Base-by-base conservation (phyloP, 2,888 invertebrate genomes). In the Rhagium mordax region DNA sequence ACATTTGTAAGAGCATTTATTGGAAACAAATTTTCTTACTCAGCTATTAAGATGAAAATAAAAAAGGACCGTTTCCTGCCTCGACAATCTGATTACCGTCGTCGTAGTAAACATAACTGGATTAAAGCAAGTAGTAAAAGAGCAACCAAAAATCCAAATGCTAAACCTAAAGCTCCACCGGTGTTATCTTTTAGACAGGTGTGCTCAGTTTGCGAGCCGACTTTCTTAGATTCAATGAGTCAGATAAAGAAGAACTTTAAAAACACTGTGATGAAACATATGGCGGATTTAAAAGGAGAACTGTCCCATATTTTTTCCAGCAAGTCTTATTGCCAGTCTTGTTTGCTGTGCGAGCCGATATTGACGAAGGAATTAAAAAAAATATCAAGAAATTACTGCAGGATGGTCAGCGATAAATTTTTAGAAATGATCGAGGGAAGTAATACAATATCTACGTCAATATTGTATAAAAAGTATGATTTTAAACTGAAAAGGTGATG, bases 181-280 rank as follows among this genome's bases (percentile, higher is more conserved):
- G n/a, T 65, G 7, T 13, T 70, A 13, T 24, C 65, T 5, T 73
- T 73, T 33, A 74, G 47, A 15, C 65, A 60, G 68, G 24, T 71
- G 13, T 74, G 71, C 66, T 57, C 71, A 1, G 60, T 71, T 13
- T 74, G 71, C 15, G 74, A 74, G 49, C 71, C 71, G n/a, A 47
- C 27, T 47, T 74, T 74, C 16, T n/a, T 57, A 15, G 64, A 57
- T 48, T 55, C 65, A 15, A 48, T 74, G 55, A 10, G 20, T 16
- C 53, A 71, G 20, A 27, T 74, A n/a, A 62, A 61, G 15, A 65
- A 65, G 16, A 16, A 55, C 7, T 68, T 71, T 16, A 74, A 64
- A 33, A 51, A 29, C 4, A 53, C 65, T 27, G 41, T 71, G 27
- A 74, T 41, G 15, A 64, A 65, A 5, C 74, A 71, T 27, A 20